Base-by-base conservation (phyloP, 92 coral and sea anemone species). In the Zoanthus sociatus region DNA sequence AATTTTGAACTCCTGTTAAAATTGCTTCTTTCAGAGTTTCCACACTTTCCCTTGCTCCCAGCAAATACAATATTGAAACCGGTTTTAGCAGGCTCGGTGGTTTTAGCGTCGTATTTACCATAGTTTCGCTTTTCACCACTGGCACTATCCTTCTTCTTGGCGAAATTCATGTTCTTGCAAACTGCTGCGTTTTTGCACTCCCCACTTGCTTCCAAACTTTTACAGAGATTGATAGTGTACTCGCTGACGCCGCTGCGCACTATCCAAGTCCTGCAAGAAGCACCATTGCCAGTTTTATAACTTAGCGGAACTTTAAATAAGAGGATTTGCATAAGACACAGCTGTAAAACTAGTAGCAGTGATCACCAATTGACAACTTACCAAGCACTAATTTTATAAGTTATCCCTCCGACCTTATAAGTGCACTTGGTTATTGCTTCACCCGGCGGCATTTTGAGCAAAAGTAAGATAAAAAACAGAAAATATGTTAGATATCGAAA, bases 201-300 rank as follows among this genome's bases (percentile, higher is more conserved):
- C 7, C 64, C 45, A 26, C 56, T 42, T 10, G 31, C 47, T 8
- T 86, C 61, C 42, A 73, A 17, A 11, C 16, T 14, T 10, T 87
- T 88, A 78, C 95, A 94, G 16, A 94, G 81, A 78, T 89, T 92
- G 44, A 94, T 94, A 16, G 70, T 72, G 47, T 89, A 94, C 60
- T 31, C 68, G 6, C 69, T 46, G 3, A 72, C 71, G 17, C 71
- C 82, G 9, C 10, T 83, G 20, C 83, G 83, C 69, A 92, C 86
- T 50, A 67, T 66, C 95, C 95, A 94, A 12, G 91, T 77, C 93
- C 98, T 94, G 50, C 72, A 72, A 4, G 47, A 32, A 48, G 17
- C 1, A 0, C 16, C 5, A 54, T 77, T 30, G 7, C 11, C 67
- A 77, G 67, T 20, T 15, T 69, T 69, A 13, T 63, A 7, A 58